phyloP scores from a whole-genome alignment of 2,113 vertebrate genomes.

The Dromas ardeola region DNA sequence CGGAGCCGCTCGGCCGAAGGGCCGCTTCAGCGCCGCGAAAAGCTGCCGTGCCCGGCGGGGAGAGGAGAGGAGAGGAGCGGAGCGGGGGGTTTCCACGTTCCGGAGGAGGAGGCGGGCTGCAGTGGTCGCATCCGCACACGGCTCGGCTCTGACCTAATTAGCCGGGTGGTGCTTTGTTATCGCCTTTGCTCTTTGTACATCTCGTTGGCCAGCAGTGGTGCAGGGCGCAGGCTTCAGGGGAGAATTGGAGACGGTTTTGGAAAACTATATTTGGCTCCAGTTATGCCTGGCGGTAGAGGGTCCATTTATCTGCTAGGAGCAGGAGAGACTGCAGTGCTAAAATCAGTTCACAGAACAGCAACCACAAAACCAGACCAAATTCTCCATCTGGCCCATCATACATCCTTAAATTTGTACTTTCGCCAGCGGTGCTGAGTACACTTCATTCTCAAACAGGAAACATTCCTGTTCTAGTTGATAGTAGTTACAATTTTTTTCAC shows the following conservation, averaged over 20 bases:
- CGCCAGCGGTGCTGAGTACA: not conserved
- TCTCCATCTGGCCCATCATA: not conserved
- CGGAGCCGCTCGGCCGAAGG: not conserved
- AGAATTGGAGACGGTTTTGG: not conserved
- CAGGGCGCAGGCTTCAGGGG: not conserved
- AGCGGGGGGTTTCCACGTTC: not conserved
- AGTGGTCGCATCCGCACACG: not conserved
- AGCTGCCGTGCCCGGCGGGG: not conserved
- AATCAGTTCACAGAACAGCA: not conserved
- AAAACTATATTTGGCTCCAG: not conserved
- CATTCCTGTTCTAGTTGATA: not conserved
- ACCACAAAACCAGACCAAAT: not conserved
- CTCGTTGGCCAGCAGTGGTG: not conserved
- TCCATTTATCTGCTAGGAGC: not conserved
- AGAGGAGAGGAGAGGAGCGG: not conserved
- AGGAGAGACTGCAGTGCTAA: conserved; percentile 15
- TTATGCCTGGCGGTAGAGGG: not conserved
- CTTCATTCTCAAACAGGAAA: not conserved
- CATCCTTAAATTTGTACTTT: not conserved
- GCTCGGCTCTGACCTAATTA: conserved; percentile 52
- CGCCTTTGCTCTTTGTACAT: not conserved
- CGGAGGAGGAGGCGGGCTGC: not conserved
- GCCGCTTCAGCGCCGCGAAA: not conserved
- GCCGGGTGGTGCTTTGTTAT: conserved; percentile 6
- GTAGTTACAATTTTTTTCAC: not conserved